phyloP scores from a whole-genome alignment of 2,888 invertebrate species.

The Entomobrya multifasciata region DNA sequence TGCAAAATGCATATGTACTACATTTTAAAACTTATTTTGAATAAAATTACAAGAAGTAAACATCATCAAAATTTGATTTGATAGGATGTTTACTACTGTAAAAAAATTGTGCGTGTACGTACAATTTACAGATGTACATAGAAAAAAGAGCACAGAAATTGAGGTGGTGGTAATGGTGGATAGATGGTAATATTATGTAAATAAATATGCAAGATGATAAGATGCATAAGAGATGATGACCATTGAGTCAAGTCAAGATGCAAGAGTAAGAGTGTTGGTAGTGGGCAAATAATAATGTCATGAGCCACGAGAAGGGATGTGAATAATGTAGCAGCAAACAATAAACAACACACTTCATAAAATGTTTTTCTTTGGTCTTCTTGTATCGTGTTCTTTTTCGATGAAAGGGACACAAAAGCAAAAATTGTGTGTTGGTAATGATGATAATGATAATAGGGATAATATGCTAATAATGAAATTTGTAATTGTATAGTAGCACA shows the following conservation, averaged over 20 bases:
- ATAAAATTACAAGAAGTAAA: constrained; percentile 21
- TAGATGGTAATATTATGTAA: constrained; percentile 5
- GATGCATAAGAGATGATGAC: constrained; percentile 6
- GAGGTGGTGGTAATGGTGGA: neutral
- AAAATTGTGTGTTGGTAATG: neutral
- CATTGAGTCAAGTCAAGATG: constrained; percentile 43
- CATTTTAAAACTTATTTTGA: constrained; percentile 33
- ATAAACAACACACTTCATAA: constrained; percentile 50
- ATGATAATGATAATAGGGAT: constrained; percentile 20
- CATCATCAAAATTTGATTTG: constrained; percentile 22
- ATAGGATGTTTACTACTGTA: constrained; percentile 37
- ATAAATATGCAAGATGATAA: constrained; percentile 3
- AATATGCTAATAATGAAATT: constrained; percentile 61
- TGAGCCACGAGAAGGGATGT: constrained; percentile 32
- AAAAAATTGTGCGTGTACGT: too few relatives aligned
- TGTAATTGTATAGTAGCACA: constrained; percentile 52
- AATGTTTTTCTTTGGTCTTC: neutral
- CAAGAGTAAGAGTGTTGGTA: constrained; percentile 32
- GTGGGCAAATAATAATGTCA: constrained; percentile 43
- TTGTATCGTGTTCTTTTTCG: neutral
- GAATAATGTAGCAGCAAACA: constrained; percentile 48
- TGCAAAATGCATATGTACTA: neutral
- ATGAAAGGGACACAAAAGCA: neutral
- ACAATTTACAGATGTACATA: neutral
- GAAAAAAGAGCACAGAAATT: neutral